Conservation (phyloP, 2,888 invertebrate genomes). For the Lasioglossum lativentre region DNA sequence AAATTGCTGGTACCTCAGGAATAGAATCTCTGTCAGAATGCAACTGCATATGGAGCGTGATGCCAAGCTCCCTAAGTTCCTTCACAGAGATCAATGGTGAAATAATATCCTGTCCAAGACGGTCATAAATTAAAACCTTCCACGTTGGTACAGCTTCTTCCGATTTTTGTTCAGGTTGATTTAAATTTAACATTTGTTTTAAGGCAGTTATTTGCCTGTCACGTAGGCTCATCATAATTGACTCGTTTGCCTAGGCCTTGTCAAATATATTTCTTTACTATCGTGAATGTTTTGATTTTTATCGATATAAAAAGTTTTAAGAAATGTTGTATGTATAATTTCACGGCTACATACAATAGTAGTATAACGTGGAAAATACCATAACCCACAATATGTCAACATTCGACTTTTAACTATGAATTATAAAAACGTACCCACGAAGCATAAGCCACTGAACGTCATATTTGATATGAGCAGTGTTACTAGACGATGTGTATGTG, state of each 20-base stretch:
- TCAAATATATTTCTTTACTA: constrained; percentile 1
- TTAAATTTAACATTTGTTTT: constrained; percentile 98
- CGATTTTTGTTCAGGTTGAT: constrained; percentile 91
- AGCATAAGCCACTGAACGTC: constrained; percentile 17
- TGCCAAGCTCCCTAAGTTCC: constrained; percentile 97
- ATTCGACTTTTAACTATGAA: constrained; percentile 34
- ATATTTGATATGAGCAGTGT: neutral
- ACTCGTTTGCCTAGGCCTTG: constrained; percentile 19
- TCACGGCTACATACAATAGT: constrained; percentile 17
- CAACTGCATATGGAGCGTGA: constrained; percentile 98
- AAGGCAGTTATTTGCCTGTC: constrained; percentile 93
- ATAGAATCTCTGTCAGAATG: constrained; percentile 96
- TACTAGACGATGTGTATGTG: neutral
- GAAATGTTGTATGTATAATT: neutral
- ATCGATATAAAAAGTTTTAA: neutral
- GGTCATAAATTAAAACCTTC: constrained; percentile 98
- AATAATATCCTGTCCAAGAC: constrained; percentile 98
- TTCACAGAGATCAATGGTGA: constrained; percentile 98
- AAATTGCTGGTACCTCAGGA: constrained; percentile 99
- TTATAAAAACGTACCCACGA: constrained; percentile 57
- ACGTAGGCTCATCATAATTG: constrained; percentile 88
- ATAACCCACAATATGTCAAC: constrained; percentile 53
- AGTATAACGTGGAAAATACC: constrained; percentile 24
- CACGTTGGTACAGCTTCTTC: constrained; percentile 95
- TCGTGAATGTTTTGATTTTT: constrained; percentile 5